phyloP scores from a whole-genome alignment of 1,140 invertebrate species.

The Ceratosolen solmsi region DNA sequence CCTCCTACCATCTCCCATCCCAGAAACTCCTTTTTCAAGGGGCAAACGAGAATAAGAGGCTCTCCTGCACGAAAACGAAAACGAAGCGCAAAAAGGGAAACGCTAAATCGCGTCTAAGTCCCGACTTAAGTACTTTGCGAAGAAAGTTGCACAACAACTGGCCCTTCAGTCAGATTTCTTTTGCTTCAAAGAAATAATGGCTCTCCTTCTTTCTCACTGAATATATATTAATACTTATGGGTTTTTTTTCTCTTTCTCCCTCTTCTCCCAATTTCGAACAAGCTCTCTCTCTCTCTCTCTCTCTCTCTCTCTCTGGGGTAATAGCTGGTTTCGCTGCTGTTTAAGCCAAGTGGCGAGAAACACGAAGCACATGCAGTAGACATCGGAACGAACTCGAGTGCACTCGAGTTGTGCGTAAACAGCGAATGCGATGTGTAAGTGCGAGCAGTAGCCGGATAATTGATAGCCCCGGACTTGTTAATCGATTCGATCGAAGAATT shows the following conservation, averaged over 20 bases:
- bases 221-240: constrained; percentile 44
- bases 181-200: neutral
- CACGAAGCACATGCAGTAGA: neutral
- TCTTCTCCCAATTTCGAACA: too few species aligned
- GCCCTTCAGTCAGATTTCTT: constrained; percentile 17
- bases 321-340: constrained; percentile 26
- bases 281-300: constrained; percentile 8
- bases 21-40: neutral
- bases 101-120: constrained; percentile 37
- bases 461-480: neutral
- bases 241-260: neutral
- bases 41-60: neutral
- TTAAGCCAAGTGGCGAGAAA: neutral
- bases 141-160: constrained; percentile 33
- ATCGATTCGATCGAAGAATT: neutral
- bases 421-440: neutral
- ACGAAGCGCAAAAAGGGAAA: neutral
- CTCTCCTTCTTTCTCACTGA: constrained; percentile 6
- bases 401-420: neutral
- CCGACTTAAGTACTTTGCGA: constrained; percentile 14
- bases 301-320: constrained; percentile 31
- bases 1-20: too few species aligned
- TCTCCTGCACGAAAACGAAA: neutral
- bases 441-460: neutral
- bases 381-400: neutral